phyloP scores from a whole-genome alignment of 2,888 invertebrate genomes.

The Xestia c-nigrum region DNA sequence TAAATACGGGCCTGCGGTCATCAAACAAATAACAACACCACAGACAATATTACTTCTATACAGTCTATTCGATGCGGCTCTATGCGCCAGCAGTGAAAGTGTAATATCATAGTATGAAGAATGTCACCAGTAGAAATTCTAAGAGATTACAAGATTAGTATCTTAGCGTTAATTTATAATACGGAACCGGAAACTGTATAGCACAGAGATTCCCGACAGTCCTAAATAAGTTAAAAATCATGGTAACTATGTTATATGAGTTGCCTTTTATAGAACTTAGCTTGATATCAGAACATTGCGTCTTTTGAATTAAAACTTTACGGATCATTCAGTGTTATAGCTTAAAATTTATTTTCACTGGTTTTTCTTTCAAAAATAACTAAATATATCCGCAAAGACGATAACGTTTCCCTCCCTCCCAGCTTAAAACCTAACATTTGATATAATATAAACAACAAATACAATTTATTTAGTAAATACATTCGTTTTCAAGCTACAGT shows the following conservation, averaged over 20 bases:
- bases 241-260: constrained; percentile 61
- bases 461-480: constrained; percentile 53
- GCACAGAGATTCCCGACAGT: constrained; percentile 45
- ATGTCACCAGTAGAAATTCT: constrained; percentile 82
- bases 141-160: constrained; percentile 78
- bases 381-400: constrained; percentile 29
- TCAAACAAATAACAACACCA: constrained; percentile 23
- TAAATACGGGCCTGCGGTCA: background rate
- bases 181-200: constrained; percentile 66
- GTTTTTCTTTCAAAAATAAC: background rate
- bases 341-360: background rate
- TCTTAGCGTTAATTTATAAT: constrained; percentile 61
- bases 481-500: constrained; percentile 44
- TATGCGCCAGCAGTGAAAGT: constrained; percentile 45
- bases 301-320: constrained; percentile 22
- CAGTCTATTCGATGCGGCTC: constrained; percentile 48
- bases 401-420: constrained; percentile 1
- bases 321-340: constrained; percentile 8
- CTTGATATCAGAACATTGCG: constrained; percentile 34
- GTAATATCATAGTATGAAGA: constrained; percentile 61
- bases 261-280: constrained; percentile 46
- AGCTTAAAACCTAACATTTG: constrained; percentile 57
- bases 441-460: constrained; percentile 52
- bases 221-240: constrained; percentile 57
- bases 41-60: constrained; percentile 64